Evolutionary conservation across 2,888 invertebrate genomes (phyloP), one percentile per base, ranked within the genome.

Genomic region (Nephrotoma appendiculata): DNA sequence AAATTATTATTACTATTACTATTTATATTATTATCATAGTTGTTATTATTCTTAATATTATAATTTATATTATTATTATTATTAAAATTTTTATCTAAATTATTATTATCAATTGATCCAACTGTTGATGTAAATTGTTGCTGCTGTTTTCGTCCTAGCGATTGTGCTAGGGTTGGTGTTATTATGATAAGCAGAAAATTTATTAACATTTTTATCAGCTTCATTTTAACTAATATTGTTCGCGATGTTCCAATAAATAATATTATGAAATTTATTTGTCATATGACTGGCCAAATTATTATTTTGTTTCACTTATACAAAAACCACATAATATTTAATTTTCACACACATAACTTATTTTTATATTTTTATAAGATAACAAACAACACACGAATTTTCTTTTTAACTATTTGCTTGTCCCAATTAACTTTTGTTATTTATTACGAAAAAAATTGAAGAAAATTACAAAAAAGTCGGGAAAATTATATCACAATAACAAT

Each of bases 21-120:
- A 71, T 71, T 71, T 71, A 71, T 71, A 45, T 86, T 48, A 86
- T 86, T 86, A 86, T 86, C 41, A 11, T 86, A 45, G 48, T 86
- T 86, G 45, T 86, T 41, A 86, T 85, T 85, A 85, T 85, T 85
- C 1, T 48, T 86, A 45, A 19, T 83, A 19, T 83, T 19, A 19
- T 83, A 48, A 83, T 86, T 86, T 31, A 45, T 86, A 41, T 86
- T 86, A 45, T 86, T 45, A 45, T 86, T 45, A 15, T 86, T 45
- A 15, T 86, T 11, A 86, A 48, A 86, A 48, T 45, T 86, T 52
- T 45, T 45, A 86, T 86, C 86, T 45, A 86, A 86, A 41, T 31
- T 48, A 31, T 44, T 41, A 41, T 48, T 19, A 44, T 31, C 86
- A 45, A 41, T 86, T 86, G 86, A 45, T 71, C 19, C 71, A 71